phyloP scores from a whole-genome alignment of 1,140 invertebrate species.

The Lucilia sericata region DNA sequence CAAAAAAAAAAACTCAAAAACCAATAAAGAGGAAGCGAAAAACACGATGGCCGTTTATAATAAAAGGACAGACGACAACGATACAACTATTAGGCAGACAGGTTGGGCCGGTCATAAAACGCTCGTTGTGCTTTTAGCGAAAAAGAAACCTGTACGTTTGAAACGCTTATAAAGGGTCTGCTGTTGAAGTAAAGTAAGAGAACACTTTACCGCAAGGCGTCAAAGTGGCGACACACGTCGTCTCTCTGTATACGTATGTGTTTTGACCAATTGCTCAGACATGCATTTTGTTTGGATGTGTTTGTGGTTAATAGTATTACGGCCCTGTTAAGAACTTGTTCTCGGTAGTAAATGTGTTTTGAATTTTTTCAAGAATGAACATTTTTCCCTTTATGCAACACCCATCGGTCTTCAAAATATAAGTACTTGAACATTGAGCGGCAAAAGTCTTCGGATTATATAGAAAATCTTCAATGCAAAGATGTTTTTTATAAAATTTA shows the following conservation, averaged over 20 bases:
- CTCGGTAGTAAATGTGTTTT: constrained; percentile 16
- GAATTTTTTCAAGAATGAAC: neutral
- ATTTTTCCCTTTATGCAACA: neutral
- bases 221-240: constrained; percentile 45
- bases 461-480: too few relatives aligned
- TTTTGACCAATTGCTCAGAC: constrained; percentile 2
- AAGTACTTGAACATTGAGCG: neutral
- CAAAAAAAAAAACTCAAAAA: neutral
- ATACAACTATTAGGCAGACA: neutral
- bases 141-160: neutral
- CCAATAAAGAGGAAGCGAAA: neutral
- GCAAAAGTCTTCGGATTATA: neutral
- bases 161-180: neutral
- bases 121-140: neutral
- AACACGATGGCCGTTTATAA: neutral
- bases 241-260: neutral
- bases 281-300: neutral
- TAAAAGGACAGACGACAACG: neutral
- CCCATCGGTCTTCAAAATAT: neutral
- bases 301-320: neutral
- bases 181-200: neutral
- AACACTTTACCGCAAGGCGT: constrained; percentile 34
- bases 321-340: neutral
- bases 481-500: too few relatives aligned
- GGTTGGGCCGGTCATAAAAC: constrained; percentile 6